Conservation (phyloP, 1,140 invertebrate genomes). For the Drosophila tsacasi region DNA sequence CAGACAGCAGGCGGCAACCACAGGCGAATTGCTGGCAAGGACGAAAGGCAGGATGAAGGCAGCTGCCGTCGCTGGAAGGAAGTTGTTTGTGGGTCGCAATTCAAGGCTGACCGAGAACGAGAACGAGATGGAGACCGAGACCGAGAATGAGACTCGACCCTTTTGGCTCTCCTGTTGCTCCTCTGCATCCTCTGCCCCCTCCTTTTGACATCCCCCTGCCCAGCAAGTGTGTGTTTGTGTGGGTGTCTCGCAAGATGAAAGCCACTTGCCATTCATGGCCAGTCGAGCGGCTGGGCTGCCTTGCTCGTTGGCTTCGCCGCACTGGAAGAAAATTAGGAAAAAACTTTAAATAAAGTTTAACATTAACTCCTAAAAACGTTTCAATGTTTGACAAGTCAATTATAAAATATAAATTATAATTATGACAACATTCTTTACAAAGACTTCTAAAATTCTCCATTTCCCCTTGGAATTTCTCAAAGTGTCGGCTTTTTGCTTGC, state of each 20-base stretch:
- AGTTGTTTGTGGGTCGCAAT: slow-evolving; percentile 80
- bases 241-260: slow-evolving; percentile 80
- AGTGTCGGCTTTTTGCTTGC: slow-evolving; percentile 35
- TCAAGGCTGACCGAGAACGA: slow-evolving; percentile 61
- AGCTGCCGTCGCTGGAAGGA: slow-evolving; percentile 65
- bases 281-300: slow-evolving; percentile 52
- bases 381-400: too few species aligned
- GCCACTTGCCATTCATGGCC: slow-evolving; percentile 75
- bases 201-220: not conserved
- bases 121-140: slow-evolving; percentile 23
- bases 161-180: slow-evolving; percentile 59
- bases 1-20: slow-evolving; percentile 67
- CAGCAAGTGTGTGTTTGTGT: slow-evolving; percentile 26
- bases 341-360: not conserved
- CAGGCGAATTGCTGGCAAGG: slow-evolving; percentile 75
- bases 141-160: slow-evolving; percentile 49
- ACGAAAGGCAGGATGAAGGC: slow-evolving; percentile 54
- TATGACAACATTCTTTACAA: not conserved
- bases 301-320: slow-evolving; percentile 32
- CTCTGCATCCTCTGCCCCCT: slow-evolving; percentile 11
- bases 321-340: not conserved
- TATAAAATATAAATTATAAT: not conserved
- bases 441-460: too few species aligned
- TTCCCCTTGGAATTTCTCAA: not conserved
- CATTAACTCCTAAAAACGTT: not conserved